Conservation (phyloP, 2,797 vertebrate genomes). For the Craterocephalus amniculus region DNA sequence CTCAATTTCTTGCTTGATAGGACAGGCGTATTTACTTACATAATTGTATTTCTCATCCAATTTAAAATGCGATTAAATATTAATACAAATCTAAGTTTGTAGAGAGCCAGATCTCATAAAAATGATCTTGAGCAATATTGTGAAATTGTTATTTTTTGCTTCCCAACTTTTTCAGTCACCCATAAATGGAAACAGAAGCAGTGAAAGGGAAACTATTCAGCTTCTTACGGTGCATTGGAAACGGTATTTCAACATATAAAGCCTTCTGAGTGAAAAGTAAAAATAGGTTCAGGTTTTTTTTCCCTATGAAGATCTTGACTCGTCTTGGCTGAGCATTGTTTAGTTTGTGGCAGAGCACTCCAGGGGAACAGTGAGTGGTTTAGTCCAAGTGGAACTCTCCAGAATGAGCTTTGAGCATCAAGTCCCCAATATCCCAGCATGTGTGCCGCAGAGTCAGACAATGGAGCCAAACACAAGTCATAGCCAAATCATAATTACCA, state of each 20-base stretch:
- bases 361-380: slow-evolving; percentile 59
- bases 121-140: slow-evolving; percentile 75
- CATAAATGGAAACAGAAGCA: slow-evolving; percentile 53
- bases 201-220: slow-evolving; percentile 58
- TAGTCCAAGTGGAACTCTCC: slow-evolving; percentile 71
- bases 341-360: slow-evolving; percentile 64
- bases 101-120: slow-evolving; percentile 75
- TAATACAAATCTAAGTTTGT: slow-evolving; percentile 79
- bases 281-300: slow-evolving; percentile 59
- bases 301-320: slow-evolving; percentile 53
- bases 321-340: slow-evolving; percentile 69
- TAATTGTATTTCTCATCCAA: slow-evolving; percentile 83
- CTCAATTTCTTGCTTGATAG: slow-evolving; percentile 84
- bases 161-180: slow-evolving; percentile 69
- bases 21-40: slow-evolving; percentile 85
- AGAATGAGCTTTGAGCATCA: slow-evolving; percentile 68
- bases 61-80: slow-evolving; percentile 85
- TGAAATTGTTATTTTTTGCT: slow-evolving; percentile 69
- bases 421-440: slow-evolving; percentile 62
- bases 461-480: slow-evolving; percentile 69
- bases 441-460: slow-evolving; percentile 63
- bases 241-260: slow-evolving; percentile 56
- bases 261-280: slow-evolving; percentile 46
- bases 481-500: slow-evolving; percentile 80
- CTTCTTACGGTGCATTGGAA: slow-evolving; percentile 51